Base-by-base conservation (phyloP, 2,888 invertebrate species). In the Mythimna ferrago region DNA sequence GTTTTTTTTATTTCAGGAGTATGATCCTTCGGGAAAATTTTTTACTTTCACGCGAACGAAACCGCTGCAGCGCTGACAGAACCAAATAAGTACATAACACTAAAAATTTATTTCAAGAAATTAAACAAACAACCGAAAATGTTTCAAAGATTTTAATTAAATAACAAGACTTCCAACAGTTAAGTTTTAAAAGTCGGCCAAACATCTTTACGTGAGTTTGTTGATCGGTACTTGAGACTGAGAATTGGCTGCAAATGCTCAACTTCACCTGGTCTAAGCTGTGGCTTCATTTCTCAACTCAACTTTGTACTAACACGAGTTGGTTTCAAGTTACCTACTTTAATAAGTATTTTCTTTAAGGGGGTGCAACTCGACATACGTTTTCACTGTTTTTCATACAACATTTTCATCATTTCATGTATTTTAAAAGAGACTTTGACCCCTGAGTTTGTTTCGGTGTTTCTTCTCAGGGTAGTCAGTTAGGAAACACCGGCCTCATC, bases 181-280 rank as follows among this genome's bases (percentile, higher is more conserved):
- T 76, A 87, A 83, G 75, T 80, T 82, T 71, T 68, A 65, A 81
- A 85, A 80, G 71, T 81, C 56, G 32, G 60, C 41, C 71, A 76
- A 82, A 80, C 76, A 76, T 68, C 71, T 73, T 78, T 16, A 80
- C 66, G 32, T 54, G 44, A 62, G 76, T 85, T 83, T 69, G 60
- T 74, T 81, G 76, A 63, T 78, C 70, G 41, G 62, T 58, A 73
- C 54, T 80, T 62, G 7, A 64, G 53, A 78, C 72, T 62, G 51
- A 73, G 35, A 35, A 76, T 66, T 44, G 64, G 3, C 62, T 77
- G 75, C 48, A 71, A 73, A 80, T 74, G 66, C 62, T 58, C 62
- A 72, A 72, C 53, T 75, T 71, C 41, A 38, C 51, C 38, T 63
- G 11, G 58, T 60, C 14, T 61, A 58, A 21, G 26, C 14, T 51